Percentiles rank a stretch among this genome's conserved stretches.
These are phyloP conservation scores for Apocrypta bakeri DNA, from an alignment of 1,140 invertebrate genomes.

Conservation along the genomic window DNA sequence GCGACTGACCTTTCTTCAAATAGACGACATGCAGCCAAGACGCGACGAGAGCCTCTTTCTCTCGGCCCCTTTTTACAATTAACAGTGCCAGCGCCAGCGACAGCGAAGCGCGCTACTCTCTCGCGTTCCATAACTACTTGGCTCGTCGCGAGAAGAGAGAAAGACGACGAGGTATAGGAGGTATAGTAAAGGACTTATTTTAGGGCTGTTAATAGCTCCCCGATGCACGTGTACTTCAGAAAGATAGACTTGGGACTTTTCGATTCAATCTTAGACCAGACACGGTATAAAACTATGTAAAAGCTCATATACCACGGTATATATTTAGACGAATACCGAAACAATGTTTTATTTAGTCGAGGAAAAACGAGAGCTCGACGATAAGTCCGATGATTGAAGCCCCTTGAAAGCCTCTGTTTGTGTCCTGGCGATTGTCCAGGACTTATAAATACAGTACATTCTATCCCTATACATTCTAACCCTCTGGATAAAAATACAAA, in stretches of 20 bases:
- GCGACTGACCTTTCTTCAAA: conserved; percentile 54
- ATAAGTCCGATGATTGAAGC: background rate
- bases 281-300: too few relatives aligned
- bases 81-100: conserved; percentile 35
- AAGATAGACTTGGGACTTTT: too few relatives aligned
- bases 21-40: conserved; percentile 43
- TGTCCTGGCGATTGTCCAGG: conserved; percentile 47
- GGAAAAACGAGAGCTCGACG: background rate
- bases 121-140: conserved; percentile 48
- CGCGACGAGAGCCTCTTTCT: conserved; percentile 23
- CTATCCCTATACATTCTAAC: too few relatives aligned
- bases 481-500: background rate
- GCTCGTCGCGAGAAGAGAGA: conserved; percentile 15
- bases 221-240: background rate
- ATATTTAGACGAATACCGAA: conserved; percentile 20
- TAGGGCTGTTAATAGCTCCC: too few relatives aligned
- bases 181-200: too few relatives aligned
- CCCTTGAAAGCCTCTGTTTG: background rate
- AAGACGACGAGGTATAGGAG: background rate
- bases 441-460: conserved; percentile 44
- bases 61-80: conserved; percentile 46
- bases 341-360: conserved; percentile 37
- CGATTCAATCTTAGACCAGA: too few relatives aligned
- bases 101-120: background rate
- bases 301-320: background rate